These are phyloP conservation scores for Anaspis maculata DNA, from an alignment of 2,888 invertebrate genomes.

Conservation along the genomic window DNA sequence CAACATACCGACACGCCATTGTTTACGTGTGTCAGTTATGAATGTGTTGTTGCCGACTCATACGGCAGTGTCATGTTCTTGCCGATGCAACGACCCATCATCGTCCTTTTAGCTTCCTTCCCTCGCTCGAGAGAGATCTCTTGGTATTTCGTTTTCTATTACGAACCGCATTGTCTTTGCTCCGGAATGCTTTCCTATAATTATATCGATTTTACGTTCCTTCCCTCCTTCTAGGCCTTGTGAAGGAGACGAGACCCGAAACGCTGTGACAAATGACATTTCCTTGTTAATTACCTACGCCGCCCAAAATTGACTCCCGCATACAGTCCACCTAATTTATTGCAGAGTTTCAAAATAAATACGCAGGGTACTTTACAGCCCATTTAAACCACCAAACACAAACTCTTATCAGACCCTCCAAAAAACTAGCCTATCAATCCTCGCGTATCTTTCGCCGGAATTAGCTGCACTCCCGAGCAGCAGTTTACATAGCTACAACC, in stretches of 20 bases:
- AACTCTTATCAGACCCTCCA: too few relatives aligned
- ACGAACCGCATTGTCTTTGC: neutral
- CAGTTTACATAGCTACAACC: too few relatives aligned
- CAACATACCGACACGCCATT: too few relatives aligned
- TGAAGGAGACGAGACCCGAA: slow-evolving; percentile 4
- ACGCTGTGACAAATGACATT: slow-evolving; percentile 6
- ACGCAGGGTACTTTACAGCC: slow-evolving; percentile 2
- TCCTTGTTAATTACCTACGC: slow-evolving; percentile 6
- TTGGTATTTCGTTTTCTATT: too few relatives aligned
- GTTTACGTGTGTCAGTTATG: slow-evolving; percentile 25
- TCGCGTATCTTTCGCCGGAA: too few relatives aligned
- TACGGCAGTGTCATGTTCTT: slow-evolving; percentile 4
- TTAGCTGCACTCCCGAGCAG: too few relatives aligned
- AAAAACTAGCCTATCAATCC: too few relatives aligned
- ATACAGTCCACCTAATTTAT: slow-evolving; percentile 6
- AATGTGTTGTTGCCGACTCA: slow-evolving; percentile 15
- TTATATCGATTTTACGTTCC: slow-evolving; percentile 9
- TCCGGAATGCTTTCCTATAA: slow-evolving; percentile 5
- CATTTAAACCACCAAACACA: slow-evolving; percentile 5
- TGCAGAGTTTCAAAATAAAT: slow-evolving; percentile 3
- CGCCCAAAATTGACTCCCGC: slow-evolving; percentile 9
- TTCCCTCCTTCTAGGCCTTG: neutral
- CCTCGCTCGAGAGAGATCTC: too few relatives aligned
- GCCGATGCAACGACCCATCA: slow-evolving; percentile 4
- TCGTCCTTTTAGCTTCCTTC: neutral